Evolutionary conservation across 2,888 invertebrate genomes (phyloP), one percentile per base, ranked within the genome.

Genomic region (Erebia palarica): DNA sequence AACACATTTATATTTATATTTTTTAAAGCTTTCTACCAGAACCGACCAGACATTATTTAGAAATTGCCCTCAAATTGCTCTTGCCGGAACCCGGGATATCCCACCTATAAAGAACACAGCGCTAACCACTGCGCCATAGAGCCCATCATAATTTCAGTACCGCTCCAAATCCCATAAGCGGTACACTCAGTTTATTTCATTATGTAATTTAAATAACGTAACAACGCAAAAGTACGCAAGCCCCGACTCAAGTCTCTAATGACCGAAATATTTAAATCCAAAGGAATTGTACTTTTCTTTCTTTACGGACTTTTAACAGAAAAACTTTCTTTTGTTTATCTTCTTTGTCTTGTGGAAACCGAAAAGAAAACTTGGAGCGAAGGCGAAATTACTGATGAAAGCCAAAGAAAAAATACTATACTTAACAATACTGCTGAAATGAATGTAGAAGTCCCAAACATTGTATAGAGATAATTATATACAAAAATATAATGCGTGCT

Each of bases 201-300:
- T 36, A 36, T 0, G 36, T 36, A 36, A 7, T 60, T 60, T 42
- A 36, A 44, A 60, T 60, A n/a, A 60, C 42, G 47, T 47, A 14
- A 13, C 18, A 9, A 13, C 63, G 18, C 42, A 90, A 90, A 89
- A 89, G 83, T 87, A 88, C 88, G 86, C 85, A 44, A 61, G 44
- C 49, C 47, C 21, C 83, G 86, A 86, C 82, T 84, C 79, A 79
- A 81, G 82, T 83, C 81, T 84, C 85, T 87, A 90, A 90, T 89
- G 89, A 87, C 86, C 85, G 70, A 82, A 76, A 86, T 82, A 72
- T 88, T 88, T 86, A 85, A 88, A 89, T 88, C 84, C 84, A 77
- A 81, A 82, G 80, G 75, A 81, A 80, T 49, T 58, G 21, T 81
- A 81, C 83, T 84, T 86, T 86, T 80, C 79, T 79, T 75, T 78